Base-by-base conservation (phyloP, 2,113 vertebrate genomes). In the Dunckerocampus dactyliophorus region DNA sequence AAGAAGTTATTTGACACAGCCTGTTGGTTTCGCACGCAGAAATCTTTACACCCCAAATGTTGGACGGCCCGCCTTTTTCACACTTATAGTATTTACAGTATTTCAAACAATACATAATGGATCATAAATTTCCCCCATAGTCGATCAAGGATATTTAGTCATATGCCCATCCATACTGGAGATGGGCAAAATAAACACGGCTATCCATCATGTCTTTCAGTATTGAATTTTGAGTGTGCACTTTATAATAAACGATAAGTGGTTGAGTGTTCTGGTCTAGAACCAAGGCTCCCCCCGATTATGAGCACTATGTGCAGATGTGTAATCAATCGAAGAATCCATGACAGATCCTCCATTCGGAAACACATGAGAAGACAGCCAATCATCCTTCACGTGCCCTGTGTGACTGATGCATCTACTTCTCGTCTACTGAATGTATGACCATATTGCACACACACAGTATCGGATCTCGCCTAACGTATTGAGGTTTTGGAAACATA, bases 311-410 rank as follows among this genome's bases (percentile, higher is more conserved):
- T 68, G 75, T 61, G 66, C 73, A 59, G 69, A 85, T 11, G 49
- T 53, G 70, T 80, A 86, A 87, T 88, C 87, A 86, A 85, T 85
- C 82, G 79, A 75, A 77, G 76, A 79, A 83, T 84, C 78, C 69
- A 74, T 86, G 87, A 85, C 85, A 84, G 77, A 70, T 77, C 21
- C 53, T 74, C 71, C 74, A 75, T 81, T 84, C 63, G 63, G 63
- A 83, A 43, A 78, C 77, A 81, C 74, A 76, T 45, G 58, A 63
- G 59, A 21, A 74, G 82, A 83, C 82, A 80, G 68, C 65, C 69
- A 72, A 63, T 78, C 85, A 87, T 87, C 82, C 79, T 69, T 89
- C 80, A 88, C 65, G 11, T 68, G 71, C 73, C 82, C 77, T 74
- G 77, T 79, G 63, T 82, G 84, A 87, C 72, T 82, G 82, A 89